phyloP scores from a whole-genome alignment of 2,797 vertebrate genomes.

The Poeciliopsis presidionis region DNA sequence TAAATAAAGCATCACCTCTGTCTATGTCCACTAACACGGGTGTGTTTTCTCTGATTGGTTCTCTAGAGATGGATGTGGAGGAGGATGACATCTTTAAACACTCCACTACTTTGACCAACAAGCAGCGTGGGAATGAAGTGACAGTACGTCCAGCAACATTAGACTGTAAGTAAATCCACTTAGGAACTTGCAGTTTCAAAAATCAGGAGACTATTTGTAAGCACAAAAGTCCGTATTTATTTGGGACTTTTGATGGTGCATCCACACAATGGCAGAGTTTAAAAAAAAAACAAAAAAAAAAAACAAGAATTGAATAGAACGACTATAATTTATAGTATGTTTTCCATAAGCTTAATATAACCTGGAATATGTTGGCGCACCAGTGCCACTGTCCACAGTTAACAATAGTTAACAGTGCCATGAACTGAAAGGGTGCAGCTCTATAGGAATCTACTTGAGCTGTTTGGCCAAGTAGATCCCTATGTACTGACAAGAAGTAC shows the following conservation, averaged over 20 bases:
- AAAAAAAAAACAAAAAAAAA: background rate
- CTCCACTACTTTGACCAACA: constrained; percentile 93
- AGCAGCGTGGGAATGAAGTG: constrained; percentile 93
- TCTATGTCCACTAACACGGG: constrained; percentile 7
- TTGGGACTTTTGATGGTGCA: background rate
- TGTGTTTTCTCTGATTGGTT: constrained; percentile 11
- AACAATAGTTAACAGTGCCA: background rate
- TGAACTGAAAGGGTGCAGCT: background rate
- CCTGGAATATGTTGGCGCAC: background rate
- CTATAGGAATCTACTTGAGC: background rate
- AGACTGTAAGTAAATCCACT: constrained; percentile 85
- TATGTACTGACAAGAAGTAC: background rate
- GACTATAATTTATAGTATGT: background rate
- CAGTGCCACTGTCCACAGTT: background rate
- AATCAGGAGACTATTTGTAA: background rate
- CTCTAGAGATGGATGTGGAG: constrained; percentile 66
- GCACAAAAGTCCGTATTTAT: background rate
- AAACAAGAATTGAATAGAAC: background rate
- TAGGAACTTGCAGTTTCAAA: background rate
- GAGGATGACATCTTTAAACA: constrained; percentile 82
- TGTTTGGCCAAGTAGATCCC: background rate
- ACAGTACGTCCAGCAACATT: constrained; percentile 90
- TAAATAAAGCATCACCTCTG: background rate
- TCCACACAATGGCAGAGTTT: background rate
- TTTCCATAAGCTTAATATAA: background rate